Percentiles rank a stretch among this genome's conserved stretches.
These are phyloP conservation scores for Brachyptera risi DNA, from an alignment of 2,888 invertebrate genomes.

Conservation along the genomic window DNA sequence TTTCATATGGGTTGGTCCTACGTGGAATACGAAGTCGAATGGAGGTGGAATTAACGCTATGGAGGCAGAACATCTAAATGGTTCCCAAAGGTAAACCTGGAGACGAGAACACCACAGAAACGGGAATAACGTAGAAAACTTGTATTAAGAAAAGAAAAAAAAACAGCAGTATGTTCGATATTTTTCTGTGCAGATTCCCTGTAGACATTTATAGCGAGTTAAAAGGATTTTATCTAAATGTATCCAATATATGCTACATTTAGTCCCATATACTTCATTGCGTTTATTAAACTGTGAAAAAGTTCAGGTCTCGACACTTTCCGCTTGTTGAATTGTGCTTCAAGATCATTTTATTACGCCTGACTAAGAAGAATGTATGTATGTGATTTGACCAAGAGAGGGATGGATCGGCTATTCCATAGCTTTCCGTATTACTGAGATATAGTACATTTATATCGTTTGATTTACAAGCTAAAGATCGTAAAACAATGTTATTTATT, in stretches of 20 bases:
- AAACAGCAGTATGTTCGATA: not conserved
- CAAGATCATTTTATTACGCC: slow-evolving; percentile 12
- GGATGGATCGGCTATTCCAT: slow-evolving; percentile 9
- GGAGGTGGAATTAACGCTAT: slow-evolving; percentile 25
- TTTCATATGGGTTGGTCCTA: not conserved
- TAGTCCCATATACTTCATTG: slow-evolving; percentile 11
- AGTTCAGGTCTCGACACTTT: not conserved
- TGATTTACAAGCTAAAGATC: slow-evolving; percentile 14
- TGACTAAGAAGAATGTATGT: slow-evolving; percentile 15
- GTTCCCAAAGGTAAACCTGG: slow-evolving; percentile 20
- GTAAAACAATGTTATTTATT: slow-evolving; percentile 22
- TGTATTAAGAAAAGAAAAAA: not conserved
- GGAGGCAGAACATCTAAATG: slow-evolving; percentile 26
- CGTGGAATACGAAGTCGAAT: not conserved
- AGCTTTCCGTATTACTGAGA: slow-evolving; percentile 13
- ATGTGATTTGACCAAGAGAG: not conserved
- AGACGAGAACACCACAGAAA: not conserved
- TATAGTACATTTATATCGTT: slow-evolving; percentile 16
- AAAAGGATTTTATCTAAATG: slow-evolving; percentile 17
- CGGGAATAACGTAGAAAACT: slow-evolving; percentile 4
- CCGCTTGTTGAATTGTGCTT: slow-evolving; percentile 8
- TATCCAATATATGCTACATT: slow-evolving; percentile 5
- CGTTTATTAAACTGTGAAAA: slow-evolving; percentile 16
- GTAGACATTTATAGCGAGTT: not conserved
- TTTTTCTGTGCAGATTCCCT: slow-evolving; percentile 7